Conservation (phyloP, 1,140 invertebrate species). For the Pseudomyrmex sp. region DNA sequence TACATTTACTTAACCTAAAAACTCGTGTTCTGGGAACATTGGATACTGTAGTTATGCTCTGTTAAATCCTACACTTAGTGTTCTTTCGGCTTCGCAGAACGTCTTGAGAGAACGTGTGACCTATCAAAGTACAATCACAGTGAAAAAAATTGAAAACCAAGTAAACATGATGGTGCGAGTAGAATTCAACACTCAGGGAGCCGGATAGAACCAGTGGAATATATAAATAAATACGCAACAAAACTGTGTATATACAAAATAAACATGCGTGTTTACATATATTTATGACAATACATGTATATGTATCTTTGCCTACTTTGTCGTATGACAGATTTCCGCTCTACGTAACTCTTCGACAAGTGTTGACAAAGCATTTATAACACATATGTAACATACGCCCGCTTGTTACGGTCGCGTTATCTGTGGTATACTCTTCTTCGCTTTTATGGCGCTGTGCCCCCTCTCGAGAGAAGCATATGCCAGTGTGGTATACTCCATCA, state of each 20-base stretch:
- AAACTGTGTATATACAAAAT: not conserved
- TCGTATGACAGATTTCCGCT: too few species aligned
- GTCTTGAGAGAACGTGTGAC: not conserved
- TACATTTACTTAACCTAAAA: constrained; percentile 67
- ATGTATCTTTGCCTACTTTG: too few species aligned
- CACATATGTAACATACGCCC: too few species aligned
- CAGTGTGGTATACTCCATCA: too few species aligned
- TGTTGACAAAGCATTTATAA: too few species aligned
- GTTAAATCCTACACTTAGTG: constrained; percentile 25
- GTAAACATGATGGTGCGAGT: not conserved
- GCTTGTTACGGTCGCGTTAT: too few species aligned
- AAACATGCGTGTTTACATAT: not conserved
- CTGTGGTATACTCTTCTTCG: too few species aligned
- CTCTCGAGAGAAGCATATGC: too few species aligned
- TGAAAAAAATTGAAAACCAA: not conserved
- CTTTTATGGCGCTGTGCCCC: too few species aligned
- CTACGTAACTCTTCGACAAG: too few species aligned
- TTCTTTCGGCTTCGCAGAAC: not conserved
- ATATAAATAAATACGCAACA: not conserved
- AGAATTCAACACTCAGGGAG: not conserved
- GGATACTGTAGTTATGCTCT: constrained; percentile 62
- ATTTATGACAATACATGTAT: too few species aligned
- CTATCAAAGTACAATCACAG: not conserved
- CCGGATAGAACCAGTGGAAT: not conserved
- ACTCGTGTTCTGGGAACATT: constrained; percentile 77